A percentile compares a stretch with the other conserved stretches of the same genome.
These are phyloP conservation scores for Ceratothoa steindachneri DNA, from an alignment of 2,888 invertebrate species.

Conservation along the genomic window DNA sequence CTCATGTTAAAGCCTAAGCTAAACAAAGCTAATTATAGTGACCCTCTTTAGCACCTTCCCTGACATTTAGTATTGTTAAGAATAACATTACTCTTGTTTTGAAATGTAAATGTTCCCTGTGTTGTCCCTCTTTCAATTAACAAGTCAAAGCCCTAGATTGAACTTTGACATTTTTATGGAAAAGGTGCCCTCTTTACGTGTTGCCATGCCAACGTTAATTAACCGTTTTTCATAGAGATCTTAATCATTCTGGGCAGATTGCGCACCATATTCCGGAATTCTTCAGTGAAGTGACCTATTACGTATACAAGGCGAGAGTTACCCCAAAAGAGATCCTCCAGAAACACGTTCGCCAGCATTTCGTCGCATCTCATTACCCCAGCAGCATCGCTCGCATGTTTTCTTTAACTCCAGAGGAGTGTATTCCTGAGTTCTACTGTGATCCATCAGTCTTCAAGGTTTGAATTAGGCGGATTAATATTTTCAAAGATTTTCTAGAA, in stretches of 20 bases:
- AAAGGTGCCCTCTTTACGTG: too few relatives aligned
- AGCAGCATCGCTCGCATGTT: constrained; percentile 84
- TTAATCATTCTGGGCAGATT: background rate
- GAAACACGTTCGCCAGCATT: constrained; percentile 71
- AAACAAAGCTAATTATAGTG: too few relatives aligned
- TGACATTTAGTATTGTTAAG: too few relatives aligned
- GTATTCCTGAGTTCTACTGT: constrained; percentile 94
- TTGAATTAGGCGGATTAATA: constrained; percentile 30
- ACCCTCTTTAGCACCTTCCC: too few relatives aligned
- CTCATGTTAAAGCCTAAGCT: too few relatives aligned
- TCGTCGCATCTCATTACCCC: constrained; percentile 62
- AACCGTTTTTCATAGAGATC: too few relatives aligned
- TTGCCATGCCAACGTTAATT: too few relatives aligned
- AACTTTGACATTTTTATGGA: too few relatives aligned
- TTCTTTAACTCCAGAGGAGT: constrained; percentile 98
- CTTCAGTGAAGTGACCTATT: constrained; percentile 93
- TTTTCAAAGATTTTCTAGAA: background rate
- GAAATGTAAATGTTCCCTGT: too few relatives aligned
- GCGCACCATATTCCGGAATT: constrained; percentile 95
- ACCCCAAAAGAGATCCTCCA: constrained; percentile 80
- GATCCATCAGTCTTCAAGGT: constrained; percentile 83
- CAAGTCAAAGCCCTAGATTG: too few relatives aligned
- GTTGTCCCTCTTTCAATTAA: too few relatives aligned
- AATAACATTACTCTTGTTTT: too few relatives aligned
- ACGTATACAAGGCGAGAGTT: constrained; percentile 86